Evolutionary conservation across 2,888 invertebrate genomes (phyloP).

Genomic region (Oxyscelio sp.): DNA sequence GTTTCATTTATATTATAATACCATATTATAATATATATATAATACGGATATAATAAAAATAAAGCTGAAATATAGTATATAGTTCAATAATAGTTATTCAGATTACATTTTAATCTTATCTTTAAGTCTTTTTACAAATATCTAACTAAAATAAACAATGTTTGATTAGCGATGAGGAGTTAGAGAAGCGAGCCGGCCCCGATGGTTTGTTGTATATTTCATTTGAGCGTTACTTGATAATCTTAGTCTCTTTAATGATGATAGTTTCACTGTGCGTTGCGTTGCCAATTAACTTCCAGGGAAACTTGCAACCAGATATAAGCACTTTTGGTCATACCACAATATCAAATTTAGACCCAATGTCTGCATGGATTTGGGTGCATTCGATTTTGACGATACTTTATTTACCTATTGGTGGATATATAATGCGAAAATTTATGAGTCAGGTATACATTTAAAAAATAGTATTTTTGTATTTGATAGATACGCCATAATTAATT

Average conservation of each 20-base stretch:
- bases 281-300: slow-evolving; percentile 97
- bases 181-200: slow-evolving; percentile 90
- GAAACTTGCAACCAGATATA: slow-evolving; percentile 92
- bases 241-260: slow-evolving; percentile 94
- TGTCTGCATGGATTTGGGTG: slow-evolving; percentile 95
- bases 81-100: too few relatives aligned
- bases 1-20: too few relatives aligned
- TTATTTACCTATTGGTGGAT: slow-evolving; percentile 95
- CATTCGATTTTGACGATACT: slow-evolving; percentile 95
- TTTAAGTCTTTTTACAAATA: slow-evolving; percentile 11
- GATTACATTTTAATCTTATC: too few relatives aligned
- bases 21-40: too few relatives aligned
- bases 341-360: slow-evolving; percentile 94
- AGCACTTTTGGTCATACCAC: slow-evolving; percentile 97
- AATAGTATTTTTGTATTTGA: too few relatives aligned
- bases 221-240: slow-evolving; percentile 97
- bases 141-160: slow-evolving; percentile 14
- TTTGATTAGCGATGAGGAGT: slow-evolving; percentile 89
- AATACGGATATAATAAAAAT: too few relatives aligned
- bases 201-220: slow-evolving; percentile 98
- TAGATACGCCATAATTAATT: too few relatives aligned
- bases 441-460: too few relatives aligned
- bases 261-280: slow-evolving; percentile 94
- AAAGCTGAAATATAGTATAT: too few relatives aligned
- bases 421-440: slow-evolving; percentile 94